These are phyloP conservation scores for Megastigmus dorsalis DNA, from an alignment of 2,888 invertebrate species.

Conservation along the genomic window DNA sequence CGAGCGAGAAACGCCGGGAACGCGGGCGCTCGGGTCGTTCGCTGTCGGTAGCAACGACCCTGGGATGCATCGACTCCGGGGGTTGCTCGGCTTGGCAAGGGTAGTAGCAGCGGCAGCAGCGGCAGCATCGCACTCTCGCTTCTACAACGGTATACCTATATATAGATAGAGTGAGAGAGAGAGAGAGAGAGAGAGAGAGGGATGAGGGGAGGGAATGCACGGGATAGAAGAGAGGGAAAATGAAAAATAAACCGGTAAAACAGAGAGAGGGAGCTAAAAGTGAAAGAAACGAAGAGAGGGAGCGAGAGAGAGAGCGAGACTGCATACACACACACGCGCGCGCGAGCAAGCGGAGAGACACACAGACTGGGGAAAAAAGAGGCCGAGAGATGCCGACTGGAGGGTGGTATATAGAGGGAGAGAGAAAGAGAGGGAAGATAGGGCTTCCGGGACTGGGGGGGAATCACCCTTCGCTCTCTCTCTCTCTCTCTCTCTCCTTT, in stretches of 20 bases:
- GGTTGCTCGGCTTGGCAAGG: constrained; percentile 68
- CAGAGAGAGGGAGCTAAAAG: constrained; percentile 46
- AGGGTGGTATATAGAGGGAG: constrained; percentile 43
- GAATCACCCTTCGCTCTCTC: constrained; percentile 64
- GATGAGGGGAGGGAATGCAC: neutral
- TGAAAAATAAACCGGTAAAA: constrained; percentile 46
- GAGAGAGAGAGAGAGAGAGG: constrained; percentile 8
- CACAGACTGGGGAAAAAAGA: constrained; percentile 27
- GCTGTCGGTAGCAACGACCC: constrained; percentile 74
- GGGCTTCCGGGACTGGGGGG: constrained; percentile 63
- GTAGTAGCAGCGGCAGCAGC: constrained; percentile 12
- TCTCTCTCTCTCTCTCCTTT: constrained; percentile 46
- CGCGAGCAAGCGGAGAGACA: too few relatives aligned
- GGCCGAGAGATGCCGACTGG: constrained; percentile 26
- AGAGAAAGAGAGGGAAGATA: constrained; percentile 43
- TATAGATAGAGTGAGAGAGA: neutral
- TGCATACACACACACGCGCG: neutral
- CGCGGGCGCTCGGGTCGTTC: constrained; percentile 66
- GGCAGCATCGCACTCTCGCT: too few relatives aligned
- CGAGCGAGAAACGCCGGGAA: constrained; percentile 64
- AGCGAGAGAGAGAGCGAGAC: constrained; percentile 31
- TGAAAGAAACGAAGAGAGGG: constrained; percentile 48
- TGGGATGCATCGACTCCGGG: constrained; percentile 74
- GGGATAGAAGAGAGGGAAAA: constrained; percentile 36
- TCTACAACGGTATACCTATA: neutral